Evolutionary conservation across 2,888 invertebrate species (phyloP).

Genomic region (Drosophila subsilvestris): DNA sequence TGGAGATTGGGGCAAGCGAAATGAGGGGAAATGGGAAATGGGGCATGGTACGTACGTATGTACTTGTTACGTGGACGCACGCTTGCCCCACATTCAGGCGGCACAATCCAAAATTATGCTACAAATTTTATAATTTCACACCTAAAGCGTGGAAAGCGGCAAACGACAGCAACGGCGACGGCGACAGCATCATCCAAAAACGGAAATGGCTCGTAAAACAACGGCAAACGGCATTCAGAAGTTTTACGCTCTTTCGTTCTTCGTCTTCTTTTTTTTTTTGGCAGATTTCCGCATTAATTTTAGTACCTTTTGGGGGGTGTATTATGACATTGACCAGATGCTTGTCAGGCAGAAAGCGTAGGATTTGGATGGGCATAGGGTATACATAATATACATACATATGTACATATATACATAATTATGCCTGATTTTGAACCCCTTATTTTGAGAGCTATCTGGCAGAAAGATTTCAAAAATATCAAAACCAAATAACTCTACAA

Average conservation of each 20-base stretch:
- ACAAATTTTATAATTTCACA: constrained; percentile 70
- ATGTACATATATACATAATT: too few relatives aligned
- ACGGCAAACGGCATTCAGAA: constrained; percentile 55
- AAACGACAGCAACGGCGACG: background rate
- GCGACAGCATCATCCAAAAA: constrained; percentile 40
- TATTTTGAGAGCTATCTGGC: too few relatives aligned
- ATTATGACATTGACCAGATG: background rate
- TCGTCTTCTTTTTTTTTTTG: constrained; percentile 7
- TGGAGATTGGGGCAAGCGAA: constrained; percentile 11
- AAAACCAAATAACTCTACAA: too few relatives aligned
- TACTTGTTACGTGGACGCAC: constrained; percentile 43
- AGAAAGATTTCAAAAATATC: background rate
- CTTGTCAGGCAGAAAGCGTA: background rate
- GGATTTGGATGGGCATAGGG: too few relatives aligned
- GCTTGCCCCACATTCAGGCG: constrained; percentile 27
- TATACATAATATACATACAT: too few relatives aligned
- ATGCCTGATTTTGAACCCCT: too few relatives aligned
- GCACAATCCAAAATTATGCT: constrained; percentile 51
- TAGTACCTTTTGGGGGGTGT: background rate
- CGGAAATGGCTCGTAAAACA: constrained; percentile 67
- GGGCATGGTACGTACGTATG: constrained; percentile 3
- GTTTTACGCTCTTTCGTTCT: constrained; percentile 46
- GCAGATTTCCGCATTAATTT: background rate
- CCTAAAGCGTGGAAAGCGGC: constrained; percentile 28
- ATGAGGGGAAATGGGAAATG: background rate